Evolutionary conservation across 1,140 invertebrate species (phyloP).

Genomic region (Gryllus bimaculatus): DNA sequence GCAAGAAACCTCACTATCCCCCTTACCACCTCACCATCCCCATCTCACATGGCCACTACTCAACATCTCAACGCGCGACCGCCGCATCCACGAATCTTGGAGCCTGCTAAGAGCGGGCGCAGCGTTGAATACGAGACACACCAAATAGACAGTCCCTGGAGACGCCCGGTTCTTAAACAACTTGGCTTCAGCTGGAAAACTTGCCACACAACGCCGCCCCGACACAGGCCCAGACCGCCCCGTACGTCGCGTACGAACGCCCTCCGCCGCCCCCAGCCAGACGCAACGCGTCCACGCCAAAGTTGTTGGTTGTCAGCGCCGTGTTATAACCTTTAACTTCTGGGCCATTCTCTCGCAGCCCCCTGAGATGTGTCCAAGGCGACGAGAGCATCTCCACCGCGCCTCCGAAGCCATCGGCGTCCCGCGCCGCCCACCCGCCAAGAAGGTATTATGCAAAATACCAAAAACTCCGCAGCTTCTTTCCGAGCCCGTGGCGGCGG

Average conservation of each 20-base stretch:
- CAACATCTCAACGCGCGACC: too few relatives aligned
- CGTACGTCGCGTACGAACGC: too few relatives aligned
- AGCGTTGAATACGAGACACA: too few relatives aligned
- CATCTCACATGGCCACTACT: too few relatives aligned
- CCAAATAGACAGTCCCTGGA: too few relatives aligned
- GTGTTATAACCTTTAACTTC: background rate
- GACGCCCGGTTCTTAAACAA: too few relatives aligned
- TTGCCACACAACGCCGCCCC: background rate
- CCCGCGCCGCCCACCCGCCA: background rate
- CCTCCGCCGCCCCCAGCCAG: too few relatives aligned
- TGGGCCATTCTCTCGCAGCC: background rate
- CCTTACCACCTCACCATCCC: too few relatives aligned
- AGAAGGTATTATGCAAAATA: slow-evolving; percentile 4
- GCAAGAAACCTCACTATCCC: too few relatives aligned
- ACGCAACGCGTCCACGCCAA: background rate
- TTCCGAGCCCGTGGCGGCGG: background rate
- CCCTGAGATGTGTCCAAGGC: background rate
- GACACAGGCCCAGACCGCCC: too few relatives aligned
- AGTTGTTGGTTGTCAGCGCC: slow-evolving; percentile 2
- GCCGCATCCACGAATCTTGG: too few relatives aligned
- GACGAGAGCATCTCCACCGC: background rate
- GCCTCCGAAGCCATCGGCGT: background rate
- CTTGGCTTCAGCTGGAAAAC: background rate
- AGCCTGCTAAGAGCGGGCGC: too few relatives aligned
- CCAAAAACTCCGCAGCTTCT: background rate